phyloP scores from a whole-genome alignment of 2,888 invertebrate species.

The Chaetoderma sp. region DNA sequence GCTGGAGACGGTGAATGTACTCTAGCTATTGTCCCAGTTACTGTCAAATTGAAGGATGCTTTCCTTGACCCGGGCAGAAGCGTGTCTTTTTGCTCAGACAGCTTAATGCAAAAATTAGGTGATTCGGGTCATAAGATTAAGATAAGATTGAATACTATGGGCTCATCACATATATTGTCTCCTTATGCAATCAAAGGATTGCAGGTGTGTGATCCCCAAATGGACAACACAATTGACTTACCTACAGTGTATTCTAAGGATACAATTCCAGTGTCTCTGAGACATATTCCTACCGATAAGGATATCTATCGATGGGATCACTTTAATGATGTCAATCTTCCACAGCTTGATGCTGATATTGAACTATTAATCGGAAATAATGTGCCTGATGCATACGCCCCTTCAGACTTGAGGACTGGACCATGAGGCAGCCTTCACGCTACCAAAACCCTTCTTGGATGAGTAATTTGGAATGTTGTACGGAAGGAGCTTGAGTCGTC shows the following conservation, averaged over 20 bases:
- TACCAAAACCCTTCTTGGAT: conserved; percentile 12
- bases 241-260: conserved; percentile 24
- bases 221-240: conserved; percentile 10
- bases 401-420: conserved; percentile 11
- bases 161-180: not conserved
- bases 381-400: conserved; percentile 24
- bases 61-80: not conserved
- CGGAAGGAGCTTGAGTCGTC: no score
- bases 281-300: conserved; percentile 22
- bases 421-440: conserved; percentile 24
- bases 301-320: no score
- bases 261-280: conserved; percentile 19
- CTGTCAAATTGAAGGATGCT: no score
- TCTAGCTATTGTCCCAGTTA: no score
- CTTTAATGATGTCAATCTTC: conserved; percentile 19
- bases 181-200: not conserved
- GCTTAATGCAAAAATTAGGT: not conserved
- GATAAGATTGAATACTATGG: not conserved
- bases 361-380: conserved; percentile 16
- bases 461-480: conserved; percentile 18
- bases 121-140: not conserved
- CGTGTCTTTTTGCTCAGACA: not conserved
- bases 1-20: no score
- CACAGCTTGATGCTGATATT: conserved; percentile 14
- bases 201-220: not conserved